Evolutionary conservation across 2,113 vertebrate species (phyloP).

Genomic region (Leptosomus discolor): DNA sequence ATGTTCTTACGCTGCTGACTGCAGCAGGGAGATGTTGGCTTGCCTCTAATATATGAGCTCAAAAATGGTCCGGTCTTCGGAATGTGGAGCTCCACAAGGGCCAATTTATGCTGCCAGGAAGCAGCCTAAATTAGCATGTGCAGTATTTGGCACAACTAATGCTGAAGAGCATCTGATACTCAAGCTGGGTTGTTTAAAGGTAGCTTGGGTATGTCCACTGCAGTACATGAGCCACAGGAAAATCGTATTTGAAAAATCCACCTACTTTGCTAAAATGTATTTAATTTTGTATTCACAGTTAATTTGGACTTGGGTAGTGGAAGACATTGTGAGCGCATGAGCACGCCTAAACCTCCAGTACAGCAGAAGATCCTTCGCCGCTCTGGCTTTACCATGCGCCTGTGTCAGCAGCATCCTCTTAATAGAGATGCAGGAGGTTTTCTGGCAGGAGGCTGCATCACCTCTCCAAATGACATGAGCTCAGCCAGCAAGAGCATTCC

Average conservation of each 20-base stretch:
- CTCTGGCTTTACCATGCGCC: neutral
- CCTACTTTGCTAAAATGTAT: neutral
- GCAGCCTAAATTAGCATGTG: neutral
- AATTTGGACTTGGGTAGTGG: neutral
- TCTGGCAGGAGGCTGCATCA: neutral
- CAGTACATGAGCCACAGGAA: neutral
- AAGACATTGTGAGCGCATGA: fast-evolving
- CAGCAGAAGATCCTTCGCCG: neutral
- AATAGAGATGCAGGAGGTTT: neutral
- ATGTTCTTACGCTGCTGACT: neutral
- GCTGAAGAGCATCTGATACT: neutral
- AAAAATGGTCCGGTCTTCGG: fast-evolving
- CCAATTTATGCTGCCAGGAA: neutral
- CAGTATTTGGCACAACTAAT: neutral
- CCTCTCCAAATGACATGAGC: neutral
- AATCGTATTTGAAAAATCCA: neutral
- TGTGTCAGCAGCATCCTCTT: neutral
- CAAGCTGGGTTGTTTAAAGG: neutral
- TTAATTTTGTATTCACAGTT: neutral
- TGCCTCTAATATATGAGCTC: neutral
- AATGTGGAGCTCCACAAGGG: neutral
- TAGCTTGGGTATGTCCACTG: neutral
- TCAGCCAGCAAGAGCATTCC: neutral
- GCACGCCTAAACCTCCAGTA: neutral
- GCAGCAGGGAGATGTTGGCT: neutral